A percentile compares a stretch with the other conserved stretches of the same genome.
phyloP scores from a whole-genome alignment of 2,113 vertebrate species.

The Osmerus eperlanus region DNA sequence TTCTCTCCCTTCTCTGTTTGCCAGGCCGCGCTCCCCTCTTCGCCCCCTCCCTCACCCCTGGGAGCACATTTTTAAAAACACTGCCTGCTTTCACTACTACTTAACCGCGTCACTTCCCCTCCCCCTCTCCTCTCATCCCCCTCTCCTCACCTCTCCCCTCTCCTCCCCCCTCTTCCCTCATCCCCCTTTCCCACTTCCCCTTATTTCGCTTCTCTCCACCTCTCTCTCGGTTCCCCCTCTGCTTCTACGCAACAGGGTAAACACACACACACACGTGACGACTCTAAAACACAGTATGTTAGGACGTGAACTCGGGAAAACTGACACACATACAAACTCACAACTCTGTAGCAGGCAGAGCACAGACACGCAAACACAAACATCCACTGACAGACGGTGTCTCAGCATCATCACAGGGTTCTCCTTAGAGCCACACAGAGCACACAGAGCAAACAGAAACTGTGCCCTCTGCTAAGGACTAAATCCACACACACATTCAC shows the following conservation, averaged over 20 bases:
- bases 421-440: constrained; percentile 54
- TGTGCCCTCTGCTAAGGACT: constrained; percentile 43
- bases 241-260: constrained; percentile 49
- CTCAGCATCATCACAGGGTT: constrained; percentile 61
- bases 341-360: constrained; percentile 28
- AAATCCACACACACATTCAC: constrained; percentile 39
- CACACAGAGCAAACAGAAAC: constrained; percentile 3
- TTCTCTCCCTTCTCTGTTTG: constrained; percentile 27
- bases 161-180: constrained; percentile 40
- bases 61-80: constrained; percentile 59
- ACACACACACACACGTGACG: constrained; percentile 46
- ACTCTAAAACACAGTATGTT: constrained; percentile 51
- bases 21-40: constrained; percentile 27
- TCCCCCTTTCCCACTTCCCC: constrained; percentile 31
- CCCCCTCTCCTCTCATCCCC: constrained; percentile 24
- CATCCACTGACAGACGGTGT: constrained; percentile 44
- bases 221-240: constrained; percentile 31
- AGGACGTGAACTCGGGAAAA: constrained; percentile 43
- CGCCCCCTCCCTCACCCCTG: constrained; percentile 34
- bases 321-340: constrained; percentile 16
- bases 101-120: constrained; percentile 53
- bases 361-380: constrained; percentile 30
- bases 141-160: constrained; percentile 42
- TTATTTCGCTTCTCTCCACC: constrained; percentile 17
- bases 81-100: constrained; percentile 60